Evolutionary conservation across 2,113 vertebrate genomes (phyloP), one percentile per base, ranked within the genome.

Genomic region (Hymenochirus boettgeri): DNA sequence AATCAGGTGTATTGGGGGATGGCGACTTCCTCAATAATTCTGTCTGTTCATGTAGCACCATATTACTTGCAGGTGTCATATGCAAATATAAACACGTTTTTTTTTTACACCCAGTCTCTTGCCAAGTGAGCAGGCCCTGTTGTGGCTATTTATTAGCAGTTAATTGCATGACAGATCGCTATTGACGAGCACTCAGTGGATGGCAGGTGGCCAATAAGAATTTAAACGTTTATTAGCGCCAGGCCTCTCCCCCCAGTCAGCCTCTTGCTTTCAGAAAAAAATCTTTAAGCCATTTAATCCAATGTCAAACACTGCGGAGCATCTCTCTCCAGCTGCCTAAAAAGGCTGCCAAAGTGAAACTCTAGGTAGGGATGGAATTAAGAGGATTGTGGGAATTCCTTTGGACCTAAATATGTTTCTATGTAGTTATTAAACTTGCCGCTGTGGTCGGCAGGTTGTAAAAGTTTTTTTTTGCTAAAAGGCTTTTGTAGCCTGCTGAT

Each of bases 131-230:
- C 39, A 45, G 46, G 55, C 46, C 27, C 21, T 66, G 64, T 61
- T 69, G 70, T 71, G 74, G 62, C 76, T 79, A 62, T 80, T 83
- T 79, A 80, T 84, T 80, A 81, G 70, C 71, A 57, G 74, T 75
- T 88, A 83, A 85, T 86, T 85, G 79, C 75, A 74, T 81, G 81
- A 76, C 79, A 81, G 77, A 71, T 85, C 27, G 0, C 76, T 82
- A 76, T 65, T 77, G 83, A 85, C 69, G 75, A 57, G 45, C 25
- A 29, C 64, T 78, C 74, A 65, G 42, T 62, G 63, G 61, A 62
- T 79, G 80, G 78, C 80, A 84, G 73, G 57, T 84, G 79, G 76
- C 77, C 81, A 82, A 62, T 61, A 74, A 74, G 71, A 74, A 67
- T 62, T 64, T 73, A 12, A 72, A 82, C 60, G 69, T 72, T 46